These are phyloP conservation scores for Melangyna quadrimaculata DNA, from an alignment of 2,888 invertebrate genomes.

Conservation along the genomic window DNA sequence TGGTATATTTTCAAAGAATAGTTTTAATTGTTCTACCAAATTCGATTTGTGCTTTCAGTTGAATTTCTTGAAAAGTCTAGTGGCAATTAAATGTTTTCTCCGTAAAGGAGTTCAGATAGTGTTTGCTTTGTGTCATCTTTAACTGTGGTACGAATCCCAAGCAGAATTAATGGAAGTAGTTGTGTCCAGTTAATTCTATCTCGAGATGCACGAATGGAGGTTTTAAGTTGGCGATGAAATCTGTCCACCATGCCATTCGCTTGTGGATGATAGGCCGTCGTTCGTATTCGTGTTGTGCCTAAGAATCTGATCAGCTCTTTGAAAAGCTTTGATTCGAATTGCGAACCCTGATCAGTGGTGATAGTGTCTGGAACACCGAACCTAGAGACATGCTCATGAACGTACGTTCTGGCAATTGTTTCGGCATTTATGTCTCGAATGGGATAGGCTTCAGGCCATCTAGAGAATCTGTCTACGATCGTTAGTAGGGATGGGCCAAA, in stretches of 20 bases:
- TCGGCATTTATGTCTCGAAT: constrained; percentile 4
- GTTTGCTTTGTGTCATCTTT: neutral
- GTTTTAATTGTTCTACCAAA: too few relatives aligned
- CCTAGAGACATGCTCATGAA: constrained; percentile 12
- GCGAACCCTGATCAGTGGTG: neutral
- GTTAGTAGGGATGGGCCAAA: too few relatives aligned
- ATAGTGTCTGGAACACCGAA: neutral
- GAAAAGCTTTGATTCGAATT: constrained; percentile 12
- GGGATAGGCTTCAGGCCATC: constrained; percentile 26
- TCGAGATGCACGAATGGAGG: neutral
- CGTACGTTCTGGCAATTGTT: constrained; percentile 2
- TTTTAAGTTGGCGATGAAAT: constrained; percentile 14
- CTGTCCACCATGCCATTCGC: constrained; percentile 15
- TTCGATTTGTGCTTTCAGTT: too few relatives aligned
- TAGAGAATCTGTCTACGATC: neutral
- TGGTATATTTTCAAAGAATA: too few relatives aligned
- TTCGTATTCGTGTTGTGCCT: neutral
- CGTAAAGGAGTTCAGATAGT: neutral
- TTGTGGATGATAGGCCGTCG: neutral
- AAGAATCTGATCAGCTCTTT: neutral
- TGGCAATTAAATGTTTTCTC: neutral
- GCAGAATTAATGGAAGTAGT: neutral
- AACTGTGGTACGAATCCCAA: neutral
- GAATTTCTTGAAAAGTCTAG: too few relatives aligned
- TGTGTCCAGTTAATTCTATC: neutral